Evolutionary conservation across 2,113 vertebrate species (phyloP).

Genomic region (Tupaia tana): DNA sequence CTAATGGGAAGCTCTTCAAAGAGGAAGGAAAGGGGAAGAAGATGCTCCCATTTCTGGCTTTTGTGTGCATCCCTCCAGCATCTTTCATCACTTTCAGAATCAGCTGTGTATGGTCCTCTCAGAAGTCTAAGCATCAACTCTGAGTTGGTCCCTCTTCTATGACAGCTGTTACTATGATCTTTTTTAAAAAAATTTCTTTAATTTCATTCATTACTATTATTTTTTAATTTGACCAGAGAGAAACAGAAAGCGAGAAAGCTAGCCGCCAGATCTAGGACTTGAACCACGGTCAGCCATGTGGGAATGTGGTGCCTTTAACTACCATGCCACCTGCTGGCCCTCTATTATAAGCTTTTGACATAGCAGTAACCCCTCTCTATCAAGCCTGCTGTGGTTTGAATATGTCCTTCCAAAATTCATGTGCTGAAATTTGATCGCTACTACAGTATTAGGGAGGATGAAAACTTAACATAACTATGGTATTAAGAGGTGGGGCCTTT

Average conservation of each 20-base stretch:
- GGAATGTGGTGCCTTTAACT: too few species aligned
- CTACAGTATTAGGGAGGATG: too few species aligned
- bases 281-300: too few species aligned
- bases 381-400: not conserved
- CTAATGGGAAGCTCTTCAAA: not conserved
- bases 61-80: not conserved
- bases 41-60: not conserved
- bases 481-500: too few species aligned
- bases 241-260: too few species aligned
- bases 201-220: too few species aligned
- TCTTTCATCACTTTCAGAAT: not conserved
- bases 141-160: not conserved
- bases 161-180: not conserved
- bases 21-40: not conserved
- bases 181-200: too few species aligned
- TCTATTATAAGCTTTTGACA: not conserved
- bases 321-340: not conserved
- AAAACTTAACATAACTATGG: too few species aligned
- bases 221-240: too few species aligned
- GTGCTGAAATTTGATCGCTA: too few species aligned
- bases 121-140: not conserved
- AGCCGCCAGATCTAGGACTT: too few species aligned
- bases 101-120: not conserved
- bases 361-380: not conserved
- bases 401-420: too few species aligned